Percentiles rank a stretch among this genome's conserved stretches.
These are phyloP conservation scores for Heterodera schachtii DNA, from an alignment of 1,140 invertebrate species.

Conservation along the genomic window DNA sequence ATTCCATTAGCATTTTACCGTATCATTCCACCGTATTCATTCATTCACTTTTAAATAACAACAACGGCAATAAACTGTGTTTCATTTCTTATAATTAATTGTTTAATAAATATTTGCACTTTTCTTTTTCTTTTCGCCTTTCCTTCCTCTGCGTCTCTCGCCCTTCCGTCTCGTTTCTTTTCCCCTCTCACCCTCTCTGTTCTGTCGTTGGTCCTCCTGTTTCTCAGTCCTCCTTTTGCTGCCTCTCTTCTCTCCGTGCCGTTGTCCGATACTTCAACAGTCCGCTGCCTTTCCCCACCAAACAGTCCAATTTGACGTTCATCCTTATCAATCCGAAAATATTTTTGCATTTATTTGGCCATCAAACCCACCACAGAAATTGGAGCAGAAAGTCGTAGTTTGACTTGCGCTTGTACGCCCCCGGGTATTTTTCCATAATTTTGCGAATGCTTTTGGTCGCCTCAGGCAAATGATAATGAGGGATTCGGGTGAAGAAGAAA, in stretches of 20 bases:
- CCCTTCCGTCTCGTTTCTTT: too few species aligned
- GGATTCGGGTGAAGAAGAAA: constrained; percentile 67
- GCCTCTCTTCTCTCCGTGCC: not conserved
- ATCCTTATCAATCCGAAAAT: constrained; percentile 25
- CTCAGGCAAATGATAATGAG: constrained; percentile 68
- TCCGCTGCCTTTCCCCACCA: constrained; percentile 61
- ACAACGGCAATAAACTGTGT: not conserved
- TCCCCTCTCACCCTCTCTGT: not conserved
- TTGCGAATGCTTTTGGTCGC: constrained; percentile 64
- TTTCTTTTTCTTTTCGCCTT: not conserved
- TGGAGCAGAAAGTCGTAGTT: constrained; percentile 57
- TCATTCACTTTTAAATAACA: not conserved
- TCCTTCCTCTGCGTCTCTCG: not conserved
- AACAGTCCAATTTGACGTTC: constrained; percentile 59
- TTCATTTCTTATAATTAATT: too few species aligned
- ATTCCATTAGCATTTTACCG: not conserved
- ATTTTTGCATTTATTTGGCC: not conserved
- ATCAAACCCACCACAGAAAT: constrained; percentile 41
- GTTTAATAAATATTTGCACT: not conserved
- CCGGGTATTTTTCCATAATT: constrained; percentile 57
- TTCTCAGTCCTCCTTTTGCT: not conserved
- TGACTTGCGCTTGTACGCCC: constrained; percentile 54
- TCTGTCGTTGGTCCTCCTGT: not conserved
- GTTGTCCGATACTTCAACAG: constrained; percentile 43
- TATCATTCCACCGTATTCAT: not conserved